Percentiles rank a stretch among this genome's conserved stretches.
phyloP scores from a whole-genome alignment of 2,113 vertebrate genomes.

The Mus musculus region GRCm39 chr2:34218001-34218500 shows the following conservation, averaged over 20 bases:
- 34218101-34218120: slow-evolving; percentile 56
- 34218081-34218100: slow-evolving; percentile 46
- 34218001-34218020: slow-evolving; percentile 55
- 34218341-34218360: slow-evolving; percentile 55
- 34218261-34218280: slow-evolving; percentile 43
- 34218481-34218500: slow-evolving; percentile 26
- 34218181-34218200: slow-evolving; percentile 54
- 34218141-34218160: slow-evolving; percentile 61
- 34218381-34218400: slow-evolving; percentile 47
- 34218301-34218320: slow-evolving; percentile 37
- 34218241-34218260: slow-evolving; percentile 42
- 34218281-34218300: slow-evolving; percentile 57
- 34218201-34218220: slow-evolving; percentile 56
- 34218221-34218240: slow-evolving; percentile 41
- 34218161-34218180: slow-evolving; percentile 52
- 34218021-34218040: slow-evolving; percentile 44
- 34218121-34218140: slow-evolving; percentile 48
- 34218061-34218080: neutral
- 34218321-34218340: slow-evolving; percentile 48
- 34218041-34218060: slow-evolving; percentile 48
- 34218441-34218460: slow-evolving; percentile 33
- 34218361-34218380: neutral
- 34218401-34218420: neutral
- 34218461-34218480: neutral
- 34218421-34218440: slow-evolving; percentile 53